Percentiles rank a stretch among this genome's conserved stretches.
These are phyloP conservation scores for Ispidina lecontei DNA, from an alignment of 2,797 vertebrate genomes.

Conservation along the genomic window DNA sequence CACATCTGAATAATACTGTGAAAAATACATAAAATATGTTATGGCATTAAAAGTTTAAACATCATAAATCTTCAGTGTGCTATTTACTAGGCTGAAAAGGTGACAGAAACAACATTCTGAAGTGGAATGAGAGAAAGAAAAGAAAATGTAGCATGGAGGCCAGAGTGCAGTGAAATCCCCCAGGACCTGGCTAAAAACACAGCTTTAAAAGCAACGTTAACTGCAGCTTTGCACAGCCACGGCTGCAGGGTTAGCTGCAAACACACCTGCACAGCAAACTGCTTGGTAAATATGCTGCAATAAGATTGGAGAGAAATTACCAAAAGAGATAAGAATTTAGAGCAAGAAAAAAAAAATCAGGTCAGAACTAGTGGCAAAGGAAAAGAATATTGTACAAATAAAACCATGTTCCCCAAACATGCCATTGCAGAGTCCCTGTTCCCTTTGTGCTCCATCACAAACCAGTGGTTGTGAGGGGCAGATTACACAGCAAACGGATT, in stretches of 20 bases:
- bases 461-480: background rate
- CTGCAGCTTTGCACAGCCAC: background rate
- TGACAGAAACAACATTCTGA: conserved; percentile 62
- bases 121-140: conserved; percentile 35
- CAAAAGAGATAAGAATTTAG: background rate
- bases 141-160: background rate
- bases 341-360: too few species aligned
- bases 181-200: background rate
- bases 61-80: conserved; percentile 12
- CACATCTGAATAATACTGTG: conserved; percentile 43
- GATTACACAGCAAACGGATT: fast-evolving
- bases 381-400: background rate
- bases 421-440: fast-evolving
- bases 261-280: background rate
- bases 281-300: background rate
- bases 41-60: conserved; percentile 12
- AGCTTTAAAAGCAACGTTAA: background rate
- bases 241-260: background rate
- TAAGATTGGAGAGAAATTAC: background rate
- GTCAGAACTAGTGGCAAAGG: background rate
- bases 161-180: background rate
- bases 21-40: background rate
- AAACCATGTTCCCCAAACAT: fast-evolving
- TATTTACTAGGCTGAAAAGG: conserved; percentile 55
- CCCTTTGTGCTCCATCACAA: background rate